A percentile compares a stretch with the other conserved stretches of the same genome.
Conservation (phyloP, 2,113 vertebrate species). For the Elachura formosa region DNA sequence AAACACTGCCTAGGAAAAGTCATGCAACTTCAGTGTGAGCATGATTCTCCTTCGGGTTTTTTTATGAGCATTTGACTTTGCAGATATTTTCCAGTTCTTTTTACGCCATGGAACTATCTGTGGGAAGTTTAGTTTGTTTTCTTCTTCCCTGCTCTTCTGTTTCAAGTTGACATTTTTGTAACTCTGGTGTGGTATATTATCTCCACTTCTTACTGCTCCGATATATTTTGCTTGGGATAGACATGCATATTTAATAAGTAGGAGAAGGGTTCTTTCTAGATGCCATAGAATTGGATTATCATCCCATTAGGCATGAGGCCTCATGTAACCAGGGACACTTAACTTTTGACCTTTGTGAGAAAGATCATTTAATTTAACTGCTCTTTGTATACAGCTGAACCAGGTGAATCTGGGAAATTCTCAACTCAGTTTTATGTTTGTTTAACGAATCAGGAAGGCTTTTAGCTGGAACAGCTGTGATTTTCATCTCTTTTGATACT, state of each 20-base stretch:
- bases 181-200: constrained; percentile 34
- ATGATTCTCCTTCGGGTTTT: neutral
- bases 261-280: constrained; percentile 62
- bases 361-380: constrained; percentile 69
- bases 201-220: constrained; percentile 47
- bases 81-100: constrained; percentile 30
- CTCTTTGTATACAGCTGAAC: constrained; percentile 56
- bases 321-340: constrained; percentile 63
- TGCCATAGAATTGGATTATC: constrained; percentile 67
- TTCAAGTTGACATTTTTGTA: constrained; percentile 61
- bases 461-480: constrained; percentile 65
- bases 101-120: constrained; percentile 52
- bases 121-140: constrained; percentile 72
- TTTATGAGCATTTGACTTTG: constrained; percentile 21
- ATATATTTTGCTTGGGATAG: constrained; percentile 62
- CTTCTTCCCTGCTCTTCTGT: constrained; percentile 61
- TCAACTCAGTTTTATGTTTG: constrained; percentile 51
- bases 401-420: constrained; percentile 65
- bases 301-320: constrained; percentile 65
- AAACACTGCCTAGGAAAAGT: constrained; percentile 41
- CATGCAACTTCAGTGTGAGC: neutral
- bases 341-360: constrained; percentile 70
- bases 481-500: constrained; percentile 66
- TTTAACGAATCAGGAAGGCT: constrained; percentile 67
- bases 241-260: constrained; percentile 69